phyloP scores from a whole-genome alignment of 2,113 vertebrate species.

The Morone saxatilis region DNA sequence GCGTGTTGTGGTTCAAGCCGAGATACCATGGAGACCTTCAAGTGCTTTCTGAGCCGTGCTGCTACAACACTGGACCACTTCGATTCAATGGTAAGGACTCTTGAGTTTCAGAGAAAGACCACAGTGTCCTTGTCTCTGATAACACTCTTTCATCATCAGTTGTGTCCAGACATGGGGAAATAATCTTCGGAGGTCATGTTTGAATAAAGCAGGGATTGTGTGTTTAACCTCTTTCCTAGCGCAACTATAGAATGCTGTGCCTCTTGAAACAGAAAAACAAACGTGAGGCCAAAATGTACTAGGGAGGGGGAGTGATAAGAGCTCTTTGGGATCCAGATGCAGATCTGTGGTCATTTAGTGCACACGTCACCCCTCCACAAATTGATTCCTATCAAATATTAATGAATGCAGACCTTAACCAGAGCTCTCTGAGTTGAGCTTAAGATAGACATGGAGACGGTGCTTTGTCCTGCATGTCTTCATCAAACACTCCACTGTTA shows the following conservation, averaged over 20 bases:
- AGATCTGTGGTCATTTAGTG: conserved; percentile 35
- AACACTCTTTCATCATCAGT: not conserved
- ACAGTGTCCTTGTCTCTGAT: conserved; percentile 6
- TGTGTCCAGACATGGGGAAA: conserved; percentile 13
- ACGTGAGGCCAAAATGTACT: not conserved
- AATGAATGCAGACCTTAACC: conserved; percentile 62
- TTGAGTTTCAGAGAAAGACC: conserved; percentile 10
- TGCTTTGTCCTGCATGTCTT: conserved; percentile 13
- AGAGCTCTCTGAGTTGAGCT: conserved; percentile 22
- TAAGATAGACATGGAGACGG: conserved; percentile 24
- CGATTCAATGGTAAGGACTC: conserved; percentile 27
- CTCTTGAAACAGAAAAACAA: conserved; percentile 3
- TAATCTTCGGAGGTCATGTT: not conserved
- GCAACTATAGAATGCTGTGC: not conserved
- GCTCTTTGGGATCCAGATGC: conserved; percentile 32
- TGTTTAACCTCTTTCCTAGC: not conserved
- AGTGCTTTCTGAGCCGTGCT: conserved; percentile 36
- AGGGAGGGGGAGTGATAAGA: not conserved
- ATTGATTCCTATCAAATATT: conserved; percentile 77
- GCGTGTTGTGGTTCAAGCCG: conserved; percentile 1
- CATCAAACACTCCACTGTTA: not conserved
- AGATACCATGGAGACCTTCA: not conserved
- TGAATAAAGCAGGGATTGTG: not conserved
- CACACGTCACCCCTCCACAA: conserved; percentile 48
- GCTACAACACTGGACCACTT: conserved; percentile 13